These are phyloP conservation scores for Pseudolaguvia tuberculata DNA, from an alignment of 2,113 vertebrate species.

Conservation along the genomic window DNA sequence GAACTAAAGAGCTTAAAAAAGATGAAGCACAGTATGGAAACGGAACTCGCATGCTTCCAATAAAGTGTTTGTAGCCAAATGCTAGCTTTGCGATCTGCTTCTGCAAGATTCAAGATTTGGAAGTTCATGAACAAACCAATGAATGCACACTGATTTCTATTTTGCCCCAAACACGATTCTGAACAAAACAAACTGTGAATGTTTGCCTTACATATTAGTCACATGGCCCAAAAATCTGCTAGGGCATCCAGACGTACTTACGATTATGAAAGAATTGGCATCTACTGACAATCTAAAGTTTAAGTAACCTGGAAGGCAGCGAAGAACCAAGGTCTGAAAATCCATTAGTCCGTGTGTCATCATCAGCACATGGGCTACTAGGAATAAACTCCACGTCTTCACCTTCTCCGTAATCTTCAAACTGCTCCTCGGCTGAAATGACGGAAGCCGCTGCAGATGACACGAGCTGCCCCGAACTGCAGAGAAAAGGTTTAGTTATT, in stretches of 20 bases:
- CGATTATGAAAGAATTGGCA: no score
- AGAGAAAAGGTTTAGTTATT: neutral
- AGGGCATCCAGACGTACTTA: no score
- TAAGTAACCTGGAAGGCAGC: slow-evolving; percentile 78
- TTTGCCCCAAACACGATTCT: no score
- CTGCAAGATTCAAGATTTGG: neutral
- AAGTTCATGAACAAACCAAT: no score
- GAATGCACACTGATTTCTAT: no score
- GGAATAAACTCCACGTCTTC: slow-evolving; percentile 82
- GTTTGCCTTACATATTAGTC: no score
- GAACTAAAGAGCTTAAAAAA: neutral
- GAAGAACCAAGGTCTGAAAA: slow-evolving; percentile 85
- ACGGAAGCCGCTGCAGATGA: slow-evolving; percentile 77
- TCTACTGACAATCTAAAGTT: no score
- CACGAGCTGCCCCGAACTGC: slow-evolving; percentile 62
- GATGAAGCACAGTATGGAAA: neutral
- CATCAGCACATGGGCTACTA: slow-evolving; percentile 81
- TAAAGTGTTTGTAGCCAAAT: neutral
- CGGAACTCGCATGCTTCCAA: neutral
- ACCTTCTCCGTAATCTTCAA: slow-evolving; percentile 87
- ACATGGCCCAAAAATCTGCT: no score
- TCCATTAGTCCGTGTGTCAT: slow-evolving; percentile 78
- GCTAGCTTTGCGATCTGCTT: neutral
- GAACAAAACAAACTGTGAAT: no score
- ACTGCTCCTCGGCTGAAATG: slow-evolving; percentile 79